Evolutionary conservation across 2,113 vertebrate species (phyloP).

Genomic region (Hippolais icterina): DNA sequence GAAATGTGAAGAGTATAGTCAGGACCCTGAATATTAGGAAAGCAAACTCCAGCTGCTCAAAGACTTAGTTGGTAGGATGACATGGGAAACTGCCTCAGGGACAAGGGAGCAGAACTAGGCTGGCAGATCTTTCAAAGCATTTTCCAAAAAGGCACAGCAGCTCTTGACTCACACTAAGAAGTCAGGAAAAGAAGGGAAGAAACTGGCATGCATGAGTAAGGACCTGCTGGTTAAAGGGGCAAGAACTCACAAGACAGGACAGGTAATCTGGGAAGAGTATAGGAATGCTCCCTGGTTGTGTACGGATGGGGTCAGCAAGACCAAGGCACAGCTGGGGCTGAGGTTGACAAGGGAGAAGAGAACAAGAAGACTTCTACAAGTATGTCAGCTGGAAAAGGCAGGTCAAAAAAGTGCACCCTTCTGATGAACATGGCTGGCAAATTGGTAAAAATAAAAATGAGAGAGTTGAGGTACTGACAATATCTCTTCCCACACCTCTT

Average conservation of each 20-base stretch:
- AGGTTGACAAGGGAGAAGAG: background rate
- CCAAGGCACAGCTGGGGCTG: background rate
- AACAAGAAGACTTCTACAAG: background rate
- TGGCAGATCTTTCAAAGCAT: background rate
- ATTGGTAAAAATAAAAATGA: background rate
- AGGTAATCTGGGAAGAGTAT: background rate
- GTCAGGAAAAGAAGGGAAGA: background rate
- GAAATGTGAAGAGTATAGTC: background rate
- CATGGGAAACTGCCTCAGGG: background rate
- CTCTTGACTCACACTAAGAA: background rate
- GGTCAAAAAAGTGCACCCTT: background rate
- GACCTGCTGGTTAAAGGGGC: background rate
- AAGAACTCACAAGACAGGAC: background rate
- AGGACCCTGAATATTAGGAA: background rate
- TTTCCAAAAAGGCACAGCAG: background rate
- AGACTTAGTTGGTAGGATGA: background rate
- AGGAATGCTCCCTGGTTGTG: background rate
- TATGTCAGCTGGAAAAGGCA: background rate
- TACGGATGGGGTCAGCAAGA: background rate
- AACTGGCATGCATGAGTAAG: background rate
- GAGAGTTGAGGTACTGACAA: background rate
- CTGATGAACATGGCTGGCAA: background rate
- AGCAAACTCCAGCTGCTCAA: background rate
- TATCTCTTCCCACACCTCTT: background rate
- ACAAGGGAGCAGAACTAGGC: background rate